Base-by-base conservation (phyloP, 2,888 invertebrate genomes). In the Sinopyrophorus schimmeli region DNA sequence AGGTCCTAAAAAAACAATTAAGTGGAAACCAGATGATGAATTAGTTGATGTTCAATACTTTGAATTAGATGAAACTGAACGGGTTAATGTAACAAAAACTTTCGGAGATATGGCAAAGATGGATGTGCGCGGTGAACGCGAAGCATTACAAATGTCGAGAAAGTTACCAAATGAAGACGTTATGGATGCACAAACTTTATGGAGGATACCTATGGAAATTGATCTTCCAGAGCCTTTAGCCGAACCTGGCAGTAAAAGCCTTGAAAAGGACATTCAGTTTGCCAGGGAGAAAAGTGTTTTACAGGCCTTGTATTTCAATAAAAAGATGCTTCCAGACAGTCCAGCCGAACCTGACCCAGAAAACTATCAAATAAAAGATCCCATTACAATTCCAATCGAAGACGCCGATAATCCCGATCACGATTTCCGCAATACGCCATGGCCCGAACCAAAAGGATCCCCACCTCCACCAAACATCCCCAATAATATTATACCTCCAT, bases 31-130 rank as follows among this genome's bases (percentile, higher is more conserved):
- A 2, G 92, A 93, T 48, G 74, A 80, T 3, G 83, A 87, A 57
- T 76, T 98, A 18, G 89, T 89, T 62, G 85, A 89, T 64, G 79
- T 92, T 46, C 85, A 88, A 63, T 95, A 84, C 74, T 97, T 98
- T 72, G 96, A 96, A 72, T 75, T 96, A 59, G 96, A 97, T 73
- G 96, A 95, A 74, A 94, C 89, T 9, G 97, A 98, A 75, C 81
- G 97, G 66, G 92, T 94, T 1, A 97, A 97, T 74, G 96, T 97
- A 1, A 93, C 87, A 2, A 92, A 87, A 73, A 89, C 82, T 18
- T 96, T 96, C 73, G 87, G 85, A 20, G 93, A 94, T 65, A 88
- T 93, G 88, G 92, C 92, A 68, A 84, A 89, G 69, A 83, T 92
- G 77, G 97, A 97, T 69, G 86, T 89, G 64, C 81, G 83, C 50